These are phyloP conservation scores for Caenorhabditis afra DNA, from an alignment of 2,888 invertebrate genomes.

Conservation along the genomic window DNA sequence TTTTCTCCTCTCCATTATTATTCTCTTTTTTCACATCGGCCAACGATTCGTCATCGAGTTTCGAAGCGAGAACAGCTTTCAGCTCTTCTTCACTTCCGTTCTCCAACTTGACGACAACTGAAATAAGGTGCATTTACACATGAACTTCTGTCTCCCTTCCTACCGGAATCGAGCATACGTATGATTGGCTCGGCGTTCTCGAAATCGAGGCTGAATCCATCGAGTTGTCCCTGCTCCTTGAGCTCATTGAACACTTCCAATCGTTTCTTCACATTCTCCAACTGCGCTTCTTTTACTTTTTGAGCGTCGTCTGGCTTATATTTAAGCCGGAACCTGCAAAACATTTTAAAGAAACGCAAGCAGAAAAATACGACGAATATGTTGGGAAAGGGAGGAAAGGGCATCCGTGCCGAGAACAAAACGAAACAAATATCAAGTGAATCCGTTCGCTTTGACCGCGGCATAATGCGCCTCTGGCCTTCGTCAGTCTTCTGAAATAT, in stretches of 20 bases:
- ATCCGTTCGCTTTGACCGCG: constrained; percentile 67
- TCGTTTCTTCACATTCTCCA: constrained; percentile 86
- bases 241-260: constrained; percentile 92
- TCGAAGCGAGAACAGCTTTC: constrained; percentile 83
- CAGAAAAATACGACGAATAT: not conserved
- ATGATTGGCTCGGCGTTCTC: constrained; percentile 88
- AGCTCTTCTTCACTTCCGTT: constrained; percentile 89
- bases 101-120: constrained; percentile 86
- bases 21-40: constrained; percentile 67
- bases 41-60: constrained; percentile 74
- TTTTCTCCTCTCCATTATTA: constrained; percentile 39
- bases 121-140: constrained; percentile 3
- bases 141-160: not conserved
- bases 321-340: constrained; percentile 94
- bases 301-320: constrained; percentile 97
- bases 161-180: constrained; percentile 89
- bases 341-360: not conserved
- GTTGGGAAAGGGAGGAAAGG: constrained; percentile 7
- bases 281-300: constrained; percentile 91
- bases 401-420: constrained; percentile 54
- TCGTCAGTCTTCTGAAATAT: constrained; percentile 10
- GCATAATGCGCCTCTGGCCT: constrained; percentile 76
- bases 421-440: constrained; percentile 24
- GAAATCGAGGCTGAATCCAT: constrained; percentile 89
- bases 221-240: constrained; percentile 85